Evolutionary conservation across 2,797 vertebrate genomes (phyloP).

Genomic region (Margarornis squamiger): DNA sequence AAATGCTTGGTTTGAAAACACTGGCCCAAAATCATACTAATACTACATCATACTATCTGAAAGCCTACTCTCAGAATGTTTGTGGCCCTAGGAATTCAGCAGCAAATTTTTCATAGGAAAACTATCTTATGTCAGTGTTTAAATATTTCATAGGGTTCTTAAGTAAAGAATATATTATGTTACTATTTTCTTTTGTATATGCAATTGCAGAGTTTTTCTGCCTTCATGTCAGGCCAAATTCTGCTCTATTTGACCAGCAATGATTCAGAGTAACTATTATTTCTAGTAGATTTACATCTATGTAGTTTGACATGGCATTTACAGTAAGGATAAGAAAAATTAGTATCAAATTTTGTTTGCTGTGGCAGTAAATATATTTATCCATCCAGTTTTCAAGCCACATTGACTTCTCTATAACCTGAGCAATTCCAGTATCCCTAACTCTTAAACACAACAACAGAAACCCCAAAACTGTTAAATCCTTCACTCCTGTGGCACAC

Average conservation of each 20-base stretch:
- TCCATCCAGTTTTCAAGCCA: not conserved
- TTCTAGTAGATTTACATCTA: not conserved
- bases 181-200: conserved; percentile 1
- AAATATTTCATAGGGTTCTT: not conserved
- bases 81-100: not conserved
- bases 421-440: not conserved
- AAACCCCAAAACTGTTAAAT: not conserved
- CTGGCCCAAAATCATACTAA: not conserved
- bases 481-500: not conserved
- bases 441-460: not conserved
- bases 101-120: not conserved
- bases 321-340: conserved; percentile 18
- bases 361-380: conserved; percentile 15
- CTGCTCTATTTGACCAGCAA: not conserved
- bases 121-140: not conserved
- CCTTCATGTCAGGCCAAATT: not conserved
- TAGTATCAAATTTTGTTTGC: conserved; percentile 13
- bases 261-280: not conserved
- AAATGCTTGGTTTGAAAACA: not conserved
- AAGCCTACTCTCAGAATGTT: not conserved
- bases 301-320: not conserved
- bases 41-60: not conserved
- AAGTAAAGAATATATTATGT: not conserved
- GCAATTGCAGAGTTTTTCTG: not conserved
- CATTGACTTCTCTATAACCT: not conserved